Evolutionary conservation across 2,888 invertebrate genomes (phyloP), one percentile per base, ranked within the genome.

Genomic region (Diachrysia chrysitis): DNA sequence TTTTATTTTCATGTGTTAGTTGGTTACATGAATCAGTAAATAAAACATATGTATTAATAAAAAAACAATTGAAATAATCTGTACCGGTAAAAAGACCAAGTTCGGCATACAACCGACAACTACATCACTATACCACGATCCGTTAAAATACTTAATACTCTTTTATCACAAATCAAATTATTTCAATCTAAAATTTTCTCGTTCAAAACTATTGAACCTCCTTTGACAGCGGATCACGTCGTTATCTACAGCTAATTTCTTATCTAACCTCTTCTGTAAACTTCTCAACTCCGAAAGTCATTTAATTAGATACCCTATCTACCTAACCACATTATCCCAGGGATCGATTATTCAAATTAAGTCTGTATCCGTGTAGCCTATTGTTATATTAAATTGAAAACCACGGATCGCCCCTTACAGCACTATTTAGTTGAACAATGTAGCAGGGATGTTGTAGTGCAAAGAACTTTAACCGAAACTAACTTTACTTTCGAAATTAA

Each of bases 311-410:
- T 65, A 48, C 25, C 23, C 64, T 70, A 76, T 78, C 62, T 66
- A 21, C 5, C 9, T 14, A 62, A 69, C 56, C 63, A 63, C 69
- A 66, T 51, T 55, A 67, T 69, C 42, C 61, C 10, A 17, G 9
- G 69, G 67, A 74, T 81, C 76, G 77, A 80, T 78, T 82, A 79
- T 83, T 83, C 71, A 79, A 83, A 79, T 80, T 69, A 70, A 76
- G 67, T 19, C 58, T 21, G 72, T 79, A 82, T 73, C 75, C 71
- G 56, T 73, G 76, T 80, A 70, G 73, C 74, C 84, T 73, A 80
- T 87, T 87, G 87, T 87, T 82, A 67, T 57, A 73, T 79, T 85
- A 85, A 87, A 87, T 87, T 87, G 86, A 88, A 88, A 86, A 87
- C 85, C 86, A 71, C 82, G 79, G 76, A 78, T 81, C 78, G 84